Conservation (phyloP, 1,140 invertebrate genomes). For the Proctacanthus coquilletti region DNA sequence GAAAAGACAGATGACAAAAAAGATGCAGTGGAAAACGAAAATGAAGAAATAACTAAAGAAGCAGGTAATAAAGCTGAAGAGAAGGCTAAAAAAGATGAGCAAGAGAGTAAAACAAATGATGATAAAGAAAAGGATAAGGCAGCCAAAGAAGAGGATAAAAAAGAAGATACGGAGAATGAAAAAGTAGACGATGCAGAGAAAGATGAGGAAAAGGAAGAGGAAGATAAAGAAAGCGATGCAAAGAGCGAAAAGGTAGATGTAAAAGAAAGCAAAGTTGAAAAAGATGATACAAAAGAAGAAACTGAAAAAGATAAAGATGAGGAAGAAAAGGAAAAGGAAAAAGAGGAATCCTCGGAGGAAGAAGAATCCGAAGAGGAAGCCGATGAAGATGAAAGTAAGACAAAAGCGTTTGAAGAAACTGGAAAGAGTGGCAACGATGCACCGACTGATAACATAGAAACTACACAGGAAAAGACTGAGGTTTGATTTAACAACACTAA, state of each 20-base stretch:
- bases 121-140: conserved; percentile 6
- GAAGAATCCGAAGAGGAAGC: neutral
- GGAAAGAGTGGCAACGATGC: neutral
- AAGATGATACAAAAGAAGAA: conserved; percentile 11
- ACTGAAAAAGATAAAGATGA: conserved; percentile 7
- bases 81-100: conserved; percentile 5
- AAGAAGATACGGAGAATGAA: neutral
- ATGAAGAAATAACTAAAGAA: conserved; percentile 3
- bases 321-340: conserved; percentile 9
- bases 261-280: conserved; percentile 5
- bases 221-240: conserved; percentile 4
- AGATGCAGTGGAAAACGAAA: conserved; percentile 5
- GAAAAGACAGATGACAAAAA: neutral
- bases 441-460: too few species aligned
- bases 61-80: conserved; percentile 5
- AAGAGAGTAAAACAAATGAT: conserved; percentile 7
- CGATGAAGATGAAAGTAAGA: conserved; percentile 2
- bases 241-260: neutral
- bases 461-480: too few species aligned
- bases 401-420: conserved; percentile 2
- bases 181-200: neutral
- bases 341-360: conserved; percentile 9
- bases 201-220: neutral
- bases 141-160: conserved; percentile 9
- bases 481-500: too few species aligned